A percentile compares a stretch with the other conserved stretches of the same genome.
Evolutionary conservation across 2,113 vertebrate species (phyloP).

Genomic region (Ictidomys tridecemlineatus): DNA sequence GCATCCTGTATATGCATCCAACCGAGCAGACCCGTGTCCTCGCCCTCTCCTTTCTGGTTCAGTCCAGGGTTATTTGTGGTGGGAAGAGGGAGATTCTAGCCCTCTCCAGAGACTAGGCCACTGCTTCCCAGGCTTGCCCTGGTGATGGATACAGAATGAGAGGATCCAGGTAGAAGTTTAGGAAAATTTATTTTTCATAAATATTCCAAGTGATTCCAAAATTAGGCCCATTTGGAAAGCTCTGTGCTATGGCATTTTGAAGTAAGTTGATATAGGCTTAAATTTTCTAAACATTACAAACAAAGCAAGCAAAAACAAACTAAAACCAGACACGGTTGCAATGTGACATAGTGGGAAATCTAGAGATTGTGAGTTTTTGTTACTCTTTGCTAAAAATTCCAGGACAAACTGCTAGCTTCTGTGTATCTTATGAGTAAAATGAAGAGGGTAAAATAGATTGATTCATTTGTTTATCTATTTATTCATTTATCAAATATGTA

Average conservation of each 20-base stretch:
- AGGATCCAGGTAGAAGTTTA: neutral
- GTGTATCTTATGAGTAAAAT: neutral
- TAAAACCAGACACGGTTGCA: neutral
- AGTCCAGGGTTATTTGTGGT: neutral
- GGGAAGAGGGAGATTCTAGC: neutral
- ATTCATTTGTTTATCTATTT: neutral
- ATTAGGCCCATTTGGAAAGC: neutral
- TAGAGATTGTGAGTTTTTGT: neutral
- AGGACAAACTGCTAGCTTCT: neutral
- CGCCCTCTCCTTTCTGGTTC: neutral
- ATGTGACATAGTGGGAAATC: neutral
- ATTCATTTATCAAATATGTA: neutral
- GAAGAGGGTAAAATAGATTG: conserved; percentile 10
- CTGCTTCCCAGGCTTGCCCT: neutral
- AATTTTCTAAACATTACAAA: conserved; percentile 4
- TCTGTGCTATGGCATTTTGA: neutral
- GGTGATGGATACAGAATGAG: neutral
- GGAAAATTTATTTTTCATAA: conserved; percentile 31
- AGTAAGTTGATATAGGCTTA: neutral
- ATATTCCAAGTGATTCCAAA: neutral
- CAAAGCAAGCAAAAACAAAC: neutral
- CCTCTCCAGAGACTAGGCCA: neutral
- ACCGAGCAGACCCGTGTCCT: neutral
- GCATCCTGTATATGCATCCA: neutral
- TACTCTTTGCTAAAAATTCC: neutral